A percentile compares a stretch with the other conserved stretches of the same genome.
Conservation (phyloP, 2,888 invertebrate species). For the Frankliniella intonsa region DNA sequence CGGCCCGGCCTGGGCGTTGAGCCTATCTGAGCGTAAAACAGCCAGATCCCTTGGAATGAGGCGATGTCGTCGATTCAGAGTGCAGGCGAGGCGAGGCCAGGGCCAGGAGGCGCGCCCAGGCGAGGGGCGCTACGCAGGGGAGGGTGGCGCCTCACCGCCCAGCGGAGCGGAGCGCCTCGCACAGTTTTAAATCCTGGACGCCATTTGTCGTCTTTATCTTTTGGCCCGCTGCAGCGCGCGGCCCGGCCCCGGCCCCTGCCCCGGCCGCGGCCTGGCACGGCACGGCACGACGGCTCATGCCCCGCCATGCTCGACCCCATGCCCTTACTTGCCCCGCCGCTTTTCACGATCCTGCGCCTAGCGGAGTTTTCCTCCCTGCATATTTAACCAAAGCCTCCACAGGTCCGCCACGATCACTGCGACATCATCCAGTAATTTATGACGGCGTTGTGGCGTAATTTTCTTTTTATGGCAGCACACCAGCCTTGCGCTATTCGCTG, state of each 20-base stretch:
- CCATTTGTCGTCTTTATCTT: slow-evolving; percentile 26
- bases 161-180: neutral
- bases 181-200: slow-evolving; percentile 20
- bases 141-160: neutral
- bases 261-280: neutral
- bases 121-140: neutral
- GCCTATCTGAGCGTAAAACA: neutral
- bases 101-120: neutral
- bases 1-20: neutral
- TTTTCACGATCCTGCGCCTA: no score
- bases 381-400: slow-evolving; percentile 11
- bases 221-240: neutral
- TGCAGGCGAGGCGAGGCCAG: neutral
- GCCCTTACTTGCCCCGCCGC: no score
- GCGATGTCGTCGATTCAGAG: neutral
- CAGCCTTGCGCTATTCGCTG: no score
- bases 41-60: neutral
- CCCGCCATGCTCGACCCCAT: neutral
- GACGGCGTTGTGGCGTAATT: slow-evolving; percentile 1
- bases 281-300: neutral
- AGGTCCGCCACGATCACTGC: neutral
- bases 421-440: slow-evolving; percentile 1
- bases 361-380: neutral
- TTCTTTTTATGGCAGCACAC: slow-evolving; percentile 1
- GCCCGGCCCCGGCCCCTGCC: neutral